Conservation (phyloP, 2,888 invertebrate species). For the Harpalus rubripes region DNA sequence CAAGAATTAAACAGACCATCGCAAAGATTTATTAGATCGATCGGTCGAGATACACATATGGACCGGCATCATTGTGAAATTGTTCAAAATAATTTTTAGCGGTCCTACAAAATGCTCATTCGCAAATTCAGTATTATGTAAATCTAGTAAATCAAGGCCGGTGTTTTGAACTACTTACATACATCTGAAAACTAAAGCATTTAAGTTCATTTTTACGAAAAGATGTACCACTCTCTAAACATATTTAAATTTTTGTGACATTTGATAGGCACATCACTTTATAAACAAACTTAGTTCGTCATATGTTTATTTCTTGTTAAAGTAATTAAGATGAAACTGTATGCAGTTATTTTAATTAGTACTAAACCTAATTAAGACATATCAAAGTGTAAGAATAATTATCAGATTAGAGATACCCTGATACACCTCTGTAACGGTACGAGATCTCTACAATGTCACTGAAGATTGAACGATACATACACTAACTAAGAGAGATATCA, state of each 20-base stretch:
- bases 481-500: constrained; percentile 35
- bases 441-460: constrained; percentile 21
- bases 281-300: not conserved
- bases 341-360: constrained; percentile 56
- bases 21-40: no score
- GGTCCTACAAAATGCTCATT: no score
- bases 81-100: no score
- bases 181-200: no score
- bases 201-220: not conserved
- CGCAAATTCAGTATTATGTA: no score
- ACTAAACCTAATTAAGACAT: constrained; percentile 53
- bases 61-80: no score
- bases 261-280: not conserved
- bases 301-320: not conserved
- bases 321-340: constrained; percentile 48
- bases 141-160: no score
- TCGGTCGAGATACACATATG: no score
- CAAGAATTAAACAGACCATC: no score
- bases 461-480: constrained; percentile 41
- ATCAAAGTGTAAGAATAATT: constrained; percentile 48
- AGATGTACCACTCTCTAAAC: not conserved
- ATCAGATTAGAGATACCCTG: constrained; percentile 47
- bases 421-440: constrained; percentile 27
- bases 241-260: not conserved
- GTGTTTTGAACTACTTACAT: no score